Base-by-base conservation (phyloP, 2,797 vertebrate genomes). In the Oophaga sylvatica region DNA sequence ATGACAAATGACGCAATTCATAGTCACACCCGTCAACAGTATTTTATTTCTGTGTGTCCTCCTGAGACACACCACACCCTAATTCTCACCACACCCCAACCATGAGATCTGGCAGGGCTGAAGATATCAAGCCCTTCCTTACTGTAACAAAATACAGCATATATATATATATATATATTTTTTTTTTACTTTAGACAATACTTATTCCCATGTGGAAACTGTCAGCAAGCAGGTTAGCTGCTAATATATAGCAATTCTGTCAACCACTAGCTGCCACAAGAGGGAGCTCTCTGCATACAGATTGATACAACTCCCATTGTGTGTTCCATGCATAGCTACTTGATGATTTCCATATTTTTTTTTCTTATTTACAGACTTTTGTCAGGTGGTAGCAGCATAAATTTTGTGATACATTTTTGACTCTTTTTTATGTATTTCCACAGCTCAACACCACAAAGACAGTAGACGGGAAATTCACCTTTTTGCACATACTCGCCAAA, bases 381-480 rank as follows among this genome's bases (percentile, higher is more conserved):
- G 59, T 60, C 16, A 17, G 12, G 12, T 16, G 59, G 12, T 5
- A 63, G 5, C 3, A n/a, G 10, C 5, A 65, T 26, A 11, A 11
- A 11, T 26, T 29, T 29, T 29, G 12, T 12, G 26, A 68, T 15
- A 68, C n/a, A 13, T 67, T 29, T 13, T n/a, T 48, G 41, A 77
- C 45, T 17, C 10, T 85, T 68, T 1, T 85, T 68, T 1, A 31
- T 41, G 2, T 90, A 1, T 90, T 81, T 90, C 73, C 22, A 16
- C 92, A 99, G 98, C 95, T 99, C 13, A 98, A 97, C 93, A 99
- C 97, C 0, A 99, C 98, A 89, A 99, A 99, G 95, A 99, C 98
- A 0, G 98, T 98, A 0, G 98, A 99, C 48, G 98, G 98, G 85
- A 99, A 99, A 90, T 99, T 96, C 88, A 99, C 98, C 65, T 99